These are phyloP conservation scores for Caracal caracal DNA, from an alignment of 2,113 vertebrate species.

Conservation along the genomic window DNA sequence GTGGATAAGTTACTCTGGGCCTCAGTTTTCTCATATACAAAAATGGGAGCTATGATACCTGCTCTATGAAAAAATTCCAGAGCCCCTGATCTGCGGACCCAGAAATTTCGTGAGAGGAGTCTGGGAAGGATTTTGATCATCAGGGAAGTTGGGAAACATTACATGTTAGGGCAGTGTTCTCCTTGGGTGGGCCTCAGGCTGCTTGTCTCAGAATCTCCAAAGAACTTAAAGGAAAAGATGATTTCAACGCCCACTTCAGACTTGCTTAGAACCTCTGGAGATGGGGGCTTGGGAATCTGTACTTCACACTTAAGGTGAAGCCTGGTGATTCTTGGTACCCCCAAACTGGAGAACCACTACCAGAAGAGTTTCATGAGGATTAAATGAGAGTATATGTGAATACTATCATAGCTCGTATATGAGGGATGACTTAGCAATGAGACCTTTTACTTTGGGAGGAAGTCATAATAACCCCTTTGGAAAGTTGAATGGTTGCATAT, in stretches of 20 bases:
- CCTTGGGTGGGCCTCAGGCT: not conserved
- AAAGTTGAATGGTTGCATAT: not conserved
- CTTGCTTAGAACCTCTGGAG: not conserved
- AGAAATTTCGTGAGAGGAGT: not conserved
- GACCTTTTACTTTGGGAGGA: not conserved
- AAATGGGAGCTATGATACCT: slow-evolving; percentile 21
- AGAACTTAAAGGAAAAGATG: not conserved
- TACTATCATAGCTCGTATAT: not conserved
- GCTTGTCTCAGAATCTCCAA: not conserved
- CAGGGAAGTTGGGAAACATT: not conserved
- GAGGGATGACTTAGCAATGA: not conserved
- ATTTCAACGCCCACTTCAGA: not conserved
- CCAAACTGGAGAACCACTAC: not conserved
- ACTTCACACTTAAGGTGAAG: not conserved
- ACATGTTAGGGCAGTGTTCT: not conserved
- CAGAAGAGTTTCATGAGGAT: slow-evolving; percentile 6
- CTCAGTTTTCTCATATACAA: slow-evolving; percentile 25
- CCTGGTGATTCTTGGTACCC: not conserved
- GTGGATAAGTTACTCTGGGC: not conserved
- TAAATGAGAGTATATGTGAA: not conserved
- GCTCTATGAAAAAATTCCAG: not conserved
- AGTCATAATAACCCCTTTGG: not conserved
- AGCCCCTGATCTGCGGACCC: not conserved
- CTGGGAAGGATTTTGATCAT: not conserved
- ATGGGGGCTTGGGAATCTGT: not conserved